A percentile compares a stretch with the other conserved stretches of the same genome.
phyloP scores from a whole-genome alignment of 2,113 vertebrate genomes.

The Crotalus viridis region DNA sequence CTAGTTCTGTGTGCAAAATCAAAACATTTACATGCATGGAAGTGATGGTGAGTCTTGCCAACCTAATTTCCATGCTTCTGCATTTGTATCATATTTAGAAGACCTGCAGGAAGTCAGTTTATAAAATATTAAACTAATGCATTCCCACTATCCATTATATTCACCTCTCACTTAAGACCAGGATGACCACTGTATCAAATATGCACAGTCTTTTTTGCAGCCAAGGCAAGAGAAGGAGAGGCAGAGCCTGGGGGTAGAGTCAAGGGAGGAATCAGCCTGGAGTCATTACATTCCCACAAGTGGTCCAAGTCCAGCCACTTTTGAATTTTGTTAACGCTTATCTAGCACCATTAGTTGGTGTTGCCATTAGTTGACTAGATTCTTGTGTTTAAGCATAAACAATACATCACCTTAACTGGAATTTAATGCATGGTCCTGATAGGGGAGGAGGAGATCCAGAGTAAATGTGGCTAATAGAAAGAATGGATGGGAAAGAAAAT shows the following conservation, averaged over 20 bases:
- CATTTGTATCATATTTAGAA: neutral
- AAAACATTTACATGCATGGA: neutral
- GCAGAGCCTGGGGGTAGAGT: neutral
- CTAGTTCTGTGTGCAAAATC: neutral
- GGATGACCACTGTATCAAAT: neutral
- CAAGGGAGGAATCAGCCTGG: neutral
- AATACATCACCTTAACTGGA: neutral
- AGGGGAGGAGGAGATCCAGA: neutral
- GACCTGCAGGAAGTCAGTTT: neutral
- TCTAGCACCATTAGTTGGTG: neutral
- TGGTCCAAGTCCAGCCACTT: neutral
- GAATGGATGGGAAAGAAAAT: neutral
- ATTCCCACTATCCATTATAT: neutral
- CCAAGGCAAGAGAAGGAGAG: neutral
- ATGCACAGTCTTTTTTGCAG: neutral
- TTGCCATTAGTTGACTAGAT: neutral
- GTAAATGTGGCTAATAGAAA: neutral
- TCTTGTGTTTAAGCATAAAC: neutral
- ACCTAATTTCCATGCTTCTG: neutral
- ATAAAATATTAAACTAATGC: neutral
- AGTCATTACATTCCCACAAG: neutral
- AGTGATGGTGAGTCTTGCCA: neutral
- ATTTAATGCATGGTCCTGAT: neutral
- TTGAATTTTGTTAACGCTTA: neutral
- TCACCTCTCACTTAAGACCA: neutral